Base-by-base conservation (phyloP, 2,888 invertebrate genomes). In the Hydropsyche betteni region DNA sequence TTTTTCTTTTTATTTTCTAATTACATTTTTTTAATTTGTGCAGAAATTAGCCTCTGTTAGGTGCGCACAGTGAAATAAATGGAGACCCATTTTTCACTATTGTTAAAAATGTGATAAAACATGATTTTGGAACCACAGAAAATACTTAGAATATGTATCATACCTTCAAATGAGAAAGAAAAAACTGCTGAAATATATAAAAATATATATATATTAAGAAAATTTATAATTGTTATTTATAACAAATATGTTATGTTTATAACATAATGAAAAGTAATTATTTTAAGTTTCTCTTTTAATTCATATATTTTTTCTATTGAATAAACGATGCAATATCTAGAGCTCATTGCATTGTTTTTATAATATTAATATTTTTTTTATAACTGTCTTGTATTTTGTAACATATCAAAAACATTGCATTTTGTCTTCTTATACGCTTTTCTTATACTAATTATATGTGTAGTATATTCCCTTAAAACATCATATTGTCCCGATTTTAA, bases 141-240 rank as follows among this genome's bases (percentile, higher is more conserved):
- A 16, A 64, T 36, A 64, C 64, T 64, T 64, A 34, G 34, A 64
- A 34, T 64, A 36, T 61, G 24, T 64, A 64, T 64, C 34, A 64
- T 64, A 36, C 64, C 12, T 64, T 34, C 64, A 36, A 64, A 64
- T 64, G 10, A 64, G 12, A 64, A 64, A 64, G 6, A 64, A 58
- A 16, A 16, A 58, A 36, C 68, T 38, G 68, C 68, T 68, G 36
- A 68, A 68, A 34, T 68, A 53, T 53, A 53, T 53, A 53, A 7
- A 14, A 14, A 53, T 64, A 64, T 55, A 55, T 55, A 36, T 68
- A 68, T 68, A 68, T 64, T 58, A 58, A 75, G 71, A 77, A 75
- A 75, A 74, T 75, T 77, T 76, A 76, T 77, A 76, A 75, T 77
- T 76, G 77, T 77, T 77, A 77, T 74, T 71, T 73, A 74, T 72